A percentile compares a stretch with the other conserved stretches of the same genome.
phyloP scores from a whole-genome alignment of 53 echinoderm and acorn worm species.

The Henricia sp. region DNA sequence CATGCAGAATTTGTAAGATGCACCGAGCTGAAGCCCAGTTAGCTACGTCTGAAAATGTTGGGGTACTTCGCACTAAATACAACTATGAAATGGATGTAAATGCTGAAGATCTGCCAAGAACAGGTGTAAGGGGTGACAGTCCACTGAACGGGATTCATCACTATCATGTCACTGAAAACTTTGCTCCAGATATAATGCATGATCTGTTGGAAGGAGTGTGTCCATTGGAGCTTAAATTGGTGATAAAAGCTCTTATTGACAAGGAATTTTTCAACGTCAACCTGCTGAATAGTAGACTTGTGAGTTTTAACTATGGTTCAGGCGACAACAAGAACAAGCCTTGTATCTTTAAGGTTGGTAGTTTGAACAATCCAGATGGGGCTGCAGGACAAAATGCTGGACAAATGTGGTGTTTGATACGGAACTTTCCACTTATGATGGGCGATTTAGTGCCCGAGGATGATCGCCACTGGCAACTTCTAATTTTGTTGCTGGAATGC shows the following conservation, averaged over 20 bases:
- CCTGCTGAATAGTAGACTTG: constrained; percentile 15
- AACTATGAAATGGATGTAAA: not conserved
- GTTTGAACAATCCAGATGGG: constrained; percentile 39
- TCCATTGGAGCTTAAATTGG: constrained; percentile 51
- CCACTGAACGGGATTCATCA: constrained; percentile 9
- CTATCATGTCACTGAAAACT: constrained; percentile 41
- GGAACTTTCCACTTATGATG: constrained; percentile 47
- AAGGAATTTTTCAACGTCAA: constrained; percentile 57
- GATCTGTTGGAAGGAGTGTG: constrained; percentile 41
- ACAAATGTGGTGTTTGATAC: constrained; percentile 72
- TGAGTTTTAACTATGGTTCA: constrained; percentile 41
- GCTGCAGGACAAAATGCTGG: constrained; percentile 52
- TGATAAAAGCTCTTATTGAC: constrained; percentile 32
- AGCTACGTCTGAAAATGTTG: not conserved
- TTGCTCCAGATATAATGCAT: constrained; percentile 51
- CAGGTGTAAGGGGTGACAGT: constrained; percentile 48
- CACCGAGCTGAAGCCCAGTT: not conserved
- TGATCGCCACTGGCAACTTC: not conserved
- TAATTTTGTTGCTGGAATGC: not conserved
- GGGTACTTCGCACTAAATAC: not conserved
- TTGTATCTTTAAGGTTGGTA: constrained; percentile 11
- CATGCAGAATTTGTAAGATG: constrained; percentile 18
- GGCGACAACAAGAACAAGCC: constrained; percentile 63
- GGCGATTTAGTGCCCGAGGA: constrained; percentile 25
- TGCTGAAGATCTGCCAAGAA: not conserved